A percentile compares a stretch with the other conserved stretches of the same genome.
phyloP scores from a whole-genome alignment of 2,888 invertebrate genomes.

The Meteorus cinctellus region DNA sequence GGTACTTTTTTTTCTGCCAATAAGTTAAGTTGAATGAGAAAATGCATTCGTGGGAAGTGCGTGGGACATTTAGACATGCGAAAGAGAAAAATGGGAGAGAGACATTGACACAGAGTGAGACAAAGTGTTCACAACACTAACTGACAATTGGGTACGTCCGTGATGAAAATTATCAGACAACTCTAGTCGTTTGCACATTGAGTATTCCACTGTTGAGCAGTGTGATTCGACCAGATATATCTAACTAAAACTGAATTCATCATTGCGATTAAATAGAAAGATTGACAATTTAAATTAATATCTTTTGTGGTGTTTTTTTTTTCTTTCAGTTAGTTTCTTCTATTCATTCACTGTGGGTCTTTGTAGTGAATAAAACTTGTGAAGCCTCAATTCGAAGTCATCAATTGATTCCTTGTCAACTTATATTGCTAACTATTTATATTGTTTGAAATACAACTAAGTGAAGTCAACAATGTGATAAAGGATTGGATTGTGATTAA shows the following conservation, averaged over 20 bases:
- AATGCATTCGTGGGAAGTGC: constrained; percentile 44
- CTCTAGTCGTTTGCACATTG: neutral
- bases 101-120: constrained; percentile 13
- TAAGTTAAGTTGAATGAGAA: neutral
- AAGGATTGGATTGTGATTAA: too few relatives aligned
- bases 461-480: too few relatives aligned
- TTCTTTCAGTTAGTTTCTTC: neutral
- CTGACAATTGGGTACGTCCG: constrained; percentile 60
- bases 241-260: neutral
- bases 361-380: too few relatives aligned
- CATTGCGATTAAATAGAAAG: neutral
- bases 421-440: too few relatives aligned
- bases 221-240: constrained; percentile 10
- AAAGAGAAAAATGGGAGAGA: neutral
- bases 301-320: too few relatives aligned
- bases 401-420: too few relatives aligned
- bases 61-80: constrained; percentile 38
- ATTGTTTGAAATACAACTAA: too few relatives aligned
- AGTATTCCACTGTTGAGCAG: neutral
- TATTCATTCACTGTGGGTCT: neutral
- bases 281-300: too few relatives aligned
- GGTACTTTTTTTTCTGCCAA: neutral
- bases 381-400: too few relatives aligned
- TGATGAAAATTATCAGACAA: constrained; percentile 42
- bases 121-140: constrained; percentile 48